Conservation (phyloP, 2,113 vertebrate genomes). For the Gnathonemus echidnorhynchus region DNA sequence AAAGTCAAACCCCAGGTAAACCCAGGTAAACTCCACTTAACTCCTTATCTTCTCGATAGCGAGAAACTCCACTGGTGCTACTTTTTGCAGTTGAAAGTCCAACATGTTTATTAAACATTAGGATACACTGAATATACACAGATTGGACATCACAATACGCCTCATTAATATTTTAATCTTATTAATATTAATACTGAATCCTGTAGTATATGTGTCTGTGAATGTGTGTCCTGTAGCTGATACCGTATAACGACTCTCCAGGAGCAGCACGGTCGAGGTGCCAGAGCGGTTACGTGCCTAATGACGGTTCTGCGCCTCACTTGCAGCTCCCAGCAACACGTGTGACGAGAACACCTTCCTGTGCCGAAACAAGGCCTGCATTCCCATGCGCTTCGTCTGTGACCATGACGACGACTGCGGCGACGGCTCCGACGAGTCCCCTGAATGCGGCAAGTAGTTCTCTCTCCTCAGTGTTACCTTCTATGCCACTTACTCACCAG, state of each 20-base stretch:
- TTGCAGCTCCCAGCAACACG: conserved; percentile 86
- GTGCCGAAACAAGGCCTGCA: conserved; percentile 86
- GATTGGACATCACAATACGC: background rate
- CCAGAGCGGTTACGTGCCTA: background rate
- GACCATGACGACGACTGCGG: conserved; percentile 94
- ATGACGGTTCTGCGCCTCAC: conserved; percentile 24
- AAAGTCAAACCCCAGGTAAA: no score
- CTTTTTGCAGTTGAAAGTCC: background rate
- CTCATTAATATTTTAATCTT: background rate
- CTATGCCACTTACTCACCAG: background rate
- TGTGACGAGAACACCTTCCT: conserved; percentile 89
- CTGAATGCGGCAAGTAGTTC: conserved; percentile 79
- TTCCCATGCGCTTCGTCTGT: conserved; percentile 86
- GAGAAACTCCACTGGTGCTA: background rate
- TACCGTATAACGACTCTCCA: background rate
- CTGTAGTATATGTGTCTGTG: background rate
- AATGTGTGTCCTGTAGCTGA: background rate
- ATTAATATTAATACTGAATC: background rate
- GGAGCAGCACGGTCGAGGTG: background rate
- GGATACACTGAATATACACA: background rate
- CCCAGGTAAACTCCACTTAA: no score
- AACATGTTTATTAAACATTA: background rate
- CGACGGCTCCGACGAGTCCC: conserved; percentile 87
- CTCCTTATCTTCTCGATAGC: no score
- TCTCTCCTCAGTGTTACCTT: background rate